Conservation (phyloP, 1,140 invertebrate species). For the Heliconius hewitsoni region DNA sequence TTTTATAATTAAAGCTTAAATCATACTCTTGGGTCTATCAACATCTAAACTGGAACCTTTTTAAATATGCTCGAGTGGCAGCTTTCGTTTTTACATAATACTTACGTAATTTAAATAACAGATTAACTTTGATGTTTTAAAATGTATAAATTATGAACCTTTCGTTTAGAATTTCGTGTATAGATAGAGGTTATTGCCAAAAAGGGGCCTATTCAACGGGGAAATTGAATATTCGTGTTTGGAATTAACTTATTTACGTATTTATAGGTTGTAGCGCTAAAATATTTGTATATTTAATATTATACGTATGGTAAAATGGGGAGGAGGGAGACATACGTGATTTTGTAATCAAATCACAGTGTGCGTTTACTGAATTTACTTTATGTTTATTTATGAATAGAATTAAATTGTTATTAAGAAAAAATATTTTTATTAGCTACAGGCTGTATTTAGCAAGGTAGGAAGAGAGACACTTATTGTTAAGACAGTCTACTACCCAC, state of each 20-base stretch:
- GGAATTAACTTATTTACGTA: slow-evolving; percentile 8
- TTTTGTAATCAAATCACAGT: too few species aligned
- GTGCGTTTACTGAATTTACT: too few species aligned
- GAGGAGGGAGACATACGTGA: not conserved
- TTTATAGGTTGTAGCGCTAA: not conserved
- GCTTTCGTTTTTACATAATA: slow-evolving; percentile 5
- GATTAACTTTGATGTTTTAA: not conserved
- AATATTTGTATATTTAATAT: not conserved
- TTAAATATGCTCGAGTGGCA: not conserved
- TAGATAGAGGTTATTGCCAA: not conserved
- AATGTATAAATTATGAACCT: slow-evolving; percentile 1
- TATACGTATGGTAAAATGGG: not conserved
- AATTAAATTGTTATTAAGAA: too few species aligned
- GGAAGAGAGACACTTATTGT: too few species aligned
- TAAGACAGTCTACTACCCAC: too few species aligned
- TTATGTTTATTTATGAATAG: too few species aligned
- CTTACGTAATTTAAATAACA: slow-evolving; percentile 8
- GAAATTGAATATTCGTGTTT: slow-evolving; percentile 20
- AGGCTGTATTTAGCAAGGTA: too few species aligned
- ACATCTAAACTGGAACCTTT: too few species aligned
- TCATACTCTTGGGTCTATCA: too few species aligned
- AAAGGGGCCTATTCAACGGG: not conserved
- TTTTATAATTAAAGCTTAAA: too few species aligned
- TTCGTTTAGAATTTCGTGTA: not conserved
- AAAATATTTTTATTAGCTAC: too few species aligned